Conservation (phyloP, 2,797 vertebrate species). For the Enteromius paludinosus region DNA sequence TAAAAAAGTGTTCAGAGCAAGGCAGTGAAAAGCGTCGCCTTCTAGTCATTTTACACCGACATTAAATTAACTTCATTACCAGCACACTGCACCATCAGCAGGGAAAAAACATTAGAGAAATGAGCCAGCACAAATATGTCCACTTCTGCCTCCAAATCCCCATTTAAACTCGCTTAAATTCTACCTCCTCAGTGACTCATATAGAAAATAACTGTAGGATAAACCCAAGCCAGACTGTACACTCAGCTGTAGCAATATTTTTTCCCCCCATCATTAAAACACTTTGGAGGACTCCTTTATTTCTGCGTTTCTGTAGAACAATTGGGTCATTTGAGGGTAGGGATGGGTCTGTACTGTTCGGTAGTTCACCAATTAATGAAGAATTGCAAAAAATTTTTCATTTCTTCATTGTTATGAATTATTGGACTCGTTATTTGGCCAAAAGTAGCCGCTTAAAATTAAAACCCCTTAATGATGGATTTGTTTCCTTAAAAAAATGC, state of each 20-base stretch:
- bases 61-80: conserved; percentile 51
- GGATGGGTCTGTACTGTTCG: no score
- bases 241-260: not conserved
- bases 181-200: conserved; percentile 24
- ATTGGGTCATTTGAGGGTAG: not conserved
- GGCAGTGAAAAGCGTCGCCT: conserved; percentile 15
- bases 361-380: not conserved
- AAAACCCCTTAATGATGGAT: not conserved
- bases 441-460: not conserved
- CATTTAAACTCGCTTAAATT: conserved; percentile 54
- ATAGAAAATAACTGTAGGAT: conserved; percentile 23
- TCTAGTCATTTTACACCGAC: conserved; percentile 30
- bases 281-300: not conserved
- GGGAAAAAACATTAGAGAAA: conserved; percentile 57
- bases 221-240: conserved; percentile 26
- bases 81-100: conserved; percentile 40
- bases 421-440: not conserved
- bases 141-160: conserved; percentile 34
- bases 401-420: not conserved
- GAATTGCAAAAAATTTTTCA: no score
- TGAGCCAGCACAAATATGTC: conserved; percentile 51
- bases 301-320: not conserved
- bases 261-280: conserved; percentile 10
- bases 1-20: not conserved
- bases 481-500: not conserved